phyloP scores from a whole-genome alignment of 2,888 invertebrate genomes.

The Chrysotoxum bicinctum region DNA sequence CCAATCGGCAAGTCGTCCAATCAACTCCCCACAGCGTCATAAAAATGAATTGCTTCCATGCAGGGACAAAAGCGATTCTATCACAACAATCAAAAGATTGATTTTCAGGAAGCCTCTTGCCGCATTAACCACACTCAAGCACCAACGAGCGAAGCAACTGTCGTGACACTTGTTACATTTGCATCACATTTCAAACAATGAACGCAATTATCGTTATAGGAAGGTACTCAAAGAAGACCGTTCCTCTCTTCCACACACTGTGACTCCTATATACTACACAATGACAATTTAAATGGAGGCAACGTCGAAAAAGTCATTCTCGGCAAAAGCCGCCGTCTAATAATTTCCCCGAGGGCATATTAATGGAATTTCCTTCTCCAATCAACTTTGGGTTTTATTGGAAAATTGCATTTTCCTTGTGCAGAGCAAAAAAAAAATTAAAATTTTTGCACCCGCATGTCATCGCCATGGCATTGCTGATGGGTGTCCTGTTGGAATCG shows the following conservation, averaged over 20 bases:
- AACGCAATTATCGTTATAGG: slow-evolving; percentile 49
- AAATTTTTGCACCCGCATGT: slow-evolving; percentile 35
- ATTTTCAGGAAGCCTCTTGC: slow-evolving; percentile 3
- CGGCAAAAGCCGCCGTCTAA: slow-evolving; percentile 23
- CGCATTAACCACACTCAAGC: not conserved
- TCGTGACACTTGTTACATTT: slow-evolving; percentile 51
- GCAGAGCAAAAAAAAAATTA: not conserved
- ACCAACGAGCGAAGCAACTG: not conserved
- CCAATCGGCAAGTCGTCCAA: no score
- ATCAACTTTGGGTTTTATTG: slow-evolving; percentile 64
- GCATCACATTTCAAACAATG: slow-evolving; percentile 49
- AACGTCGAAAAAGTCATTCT: slow-evolving; percentile 1
- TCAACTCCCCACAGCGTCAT: not conserved
- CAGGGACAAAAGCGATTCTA: not conserved
- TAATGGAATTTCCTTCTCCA: slow-evolving; percentile 62
- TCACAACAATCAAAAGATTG: slow-evolving; percentile 6
- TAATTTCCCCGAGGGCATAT: slow-evolving; percentile 69
- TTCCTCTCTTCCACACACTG: slow-evolving; percentile 18
- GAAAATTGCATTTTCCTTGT: slow-evolving; percentile 65
- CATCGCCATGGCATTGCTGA: slow-evolving; percentile 15
- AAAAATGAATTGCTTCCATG: not conserved
- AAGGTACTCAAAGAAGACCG: not conserved
- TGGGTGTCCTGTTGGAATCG: slow-evolving; percentile 47
- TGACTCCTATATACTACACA: not conserved
- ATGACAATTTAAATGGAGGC: slow-evolving; percentile 27